Evolutionary conservation across 92 coral and sea anemone species (phyloP).

Genomic region (Zoanthus sansibaricus): DNA sequence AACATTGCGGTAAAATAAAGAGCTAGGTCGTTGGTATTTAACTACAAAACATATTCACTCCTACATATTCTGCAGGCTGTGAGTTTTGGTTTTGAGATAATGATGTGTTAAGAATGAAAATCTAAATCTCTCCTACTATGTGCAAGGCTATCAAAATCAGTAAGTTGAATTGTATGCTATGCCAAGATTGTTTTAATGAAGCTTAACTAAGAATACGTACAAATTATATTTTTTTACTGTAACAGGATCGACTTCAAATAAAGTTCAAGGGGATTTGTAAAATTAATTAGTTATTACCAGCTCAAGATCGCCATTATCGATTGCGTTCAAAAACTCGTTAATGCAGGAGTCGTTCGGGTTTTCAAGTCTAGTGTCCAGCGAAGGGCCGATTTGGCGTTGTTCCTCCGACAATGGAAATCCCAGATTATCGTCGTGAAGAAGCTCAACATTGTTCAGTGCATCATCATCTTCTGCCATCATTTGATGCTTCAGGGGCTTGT

Average conservation of each 20-base stretch:
- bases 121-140: too few species aligned
- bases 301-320: conserved; percentile 68
- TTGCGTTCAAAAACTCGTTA: conserved; percentile 64
- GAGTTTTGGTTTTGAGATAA: too few species aligned
- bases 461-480: neutral
- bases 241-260: neutral
- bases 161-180: too few species aligned
- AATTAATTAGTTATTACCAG: conserved; percentile 38
- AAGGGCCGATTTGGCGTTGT: conserved; percentile 32
- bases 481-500: neutral
- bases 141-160: too few species aligned
- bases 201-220: conserved; percentile 8
- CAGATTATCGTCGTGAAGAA: neutral
- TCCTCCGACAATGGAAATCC: conserved; percentile 1
- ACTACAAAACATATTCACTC: too few species aligned
- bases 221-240: neutral
- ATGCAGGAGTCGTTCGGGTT: conserved; percentile 67
- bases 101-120: too few species aligned
- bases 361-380: conserved; percentile 54
- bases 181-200: too few species aligned
- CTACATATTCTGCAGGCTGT: too few species aligned
- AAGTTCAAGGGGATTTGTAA: neutral
- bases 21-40: too few species aligned
- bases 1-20: too few species aligned
- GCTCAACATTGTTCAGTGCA: neutral